phyloP scores from a whole-genome alignment of 2,113 vertebrate species.

The Pangasianodon gigas region DNA sequence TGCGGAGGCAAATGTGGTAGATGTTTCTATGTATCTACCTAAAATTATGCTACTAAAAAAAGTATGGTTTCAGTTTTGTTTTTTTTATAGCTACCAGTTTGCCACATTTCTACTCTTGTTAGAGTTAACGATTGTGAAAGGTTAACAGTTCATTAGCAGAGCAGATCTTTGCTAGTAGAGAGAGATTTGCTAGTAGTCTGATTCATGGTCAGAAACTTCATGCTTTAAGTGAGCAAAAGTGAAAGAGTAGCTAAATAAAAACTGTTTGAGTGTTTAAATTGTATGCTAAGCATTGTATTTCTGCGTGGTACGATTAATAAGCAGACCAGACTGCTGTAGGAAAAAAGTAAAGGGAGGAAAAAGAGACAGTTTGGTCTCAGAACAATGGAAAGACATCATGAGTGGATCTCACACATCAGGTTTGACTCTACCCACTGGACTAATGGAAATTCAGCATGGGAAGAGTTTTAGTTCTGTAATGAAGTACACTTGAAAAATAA shows the following conservation, averaged over 20 bases:
- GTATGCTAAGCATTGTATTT: background rate
- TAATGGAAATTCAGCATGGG: background rate
- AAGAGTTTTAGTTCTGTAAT: background rate
- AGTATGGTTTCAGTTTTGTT: background rate
- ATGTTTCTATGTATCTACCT: background rate
- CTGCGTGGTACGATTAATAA: background rate
- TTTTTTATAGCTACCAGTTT: background rate
- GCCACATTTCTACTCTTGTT: background rate
- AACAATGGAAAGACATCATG: slow-evolving; percentile 12
- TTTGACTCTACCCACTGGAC: background rate
- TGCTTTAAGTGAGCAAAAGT: background rate
- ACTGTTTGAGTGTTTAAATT: background rate
- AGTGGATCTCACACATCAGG: background rate
- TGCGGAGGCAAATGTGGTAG: background rate
- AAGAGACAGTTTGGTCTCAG: background rate
- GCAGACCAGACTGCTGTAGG: background rate
- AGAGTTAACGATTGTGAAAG: background rate
- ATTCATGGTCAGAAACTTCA: background rate
- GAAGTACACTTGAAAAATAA: background rate
- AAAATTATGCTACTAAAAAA: background rate
- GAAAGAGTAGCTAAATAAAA: background rate
- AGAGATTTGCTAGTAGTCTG: background rate
- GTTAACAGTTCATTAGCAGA: background rate
- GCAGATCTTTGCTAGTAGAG: background rate
- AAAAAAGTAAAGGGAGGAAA: slow-evolving; percentile 8